Evolutionary conservation across 2,797 vertebrate genomes (phyloP).

Genomic region (Melanotaenia maccullochi): DNA sequence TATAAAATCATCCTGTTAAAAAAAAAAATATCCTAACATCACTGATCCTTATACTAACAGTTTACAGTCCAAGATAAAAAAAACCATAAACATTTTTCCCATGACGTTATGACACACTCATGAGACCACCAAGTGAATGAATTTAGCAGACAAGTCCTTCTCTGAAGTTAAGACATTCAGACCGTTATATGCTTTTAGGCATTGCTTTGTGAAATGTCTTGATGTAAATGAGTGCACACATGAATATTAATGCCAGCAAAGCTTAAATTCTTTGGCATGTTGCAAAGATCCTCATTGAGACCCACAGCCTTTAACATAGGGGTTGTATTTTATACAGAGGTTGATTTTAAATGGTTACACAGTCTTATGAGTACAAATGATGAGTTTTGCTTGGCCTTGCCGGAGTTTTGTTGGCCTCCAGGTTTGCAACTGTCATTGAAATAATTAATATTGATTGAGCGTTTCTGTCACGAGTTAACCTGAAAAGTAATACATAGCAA

Average conservation of each 20-base stretch:
- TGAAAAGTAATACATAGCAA: background rate
- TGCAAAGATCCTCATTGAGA: no score
- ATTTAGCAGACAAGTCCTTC: background rate
- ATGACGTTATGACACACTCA: background rate
- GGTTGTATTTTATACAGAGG: no score
- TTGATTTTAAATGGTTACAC: background rate
- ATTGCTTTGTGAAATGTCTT: background rate
- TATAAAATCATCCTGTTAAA: background rate
- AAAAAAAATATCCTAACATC: background rate
- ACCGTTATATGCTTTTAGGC: background rate
- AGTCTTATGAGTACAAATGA: background rate
- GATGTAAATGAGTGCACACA: no score
- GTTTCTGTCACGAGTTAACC: background rate
- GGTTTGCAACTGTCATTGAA: background rate
- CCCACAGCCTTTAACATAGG: background rate
- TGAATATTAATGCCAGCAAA: no score
- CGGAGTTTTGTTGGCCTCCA: background rate
- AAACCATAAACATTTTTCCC: no score
- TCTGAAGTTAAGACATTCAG: background rate
- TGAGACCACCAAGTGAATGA: background rate
- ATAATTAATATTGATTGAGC: constrained; percentile 3
- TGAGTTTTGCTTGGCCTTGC: background rate
- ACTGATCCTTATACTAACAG: background rate
- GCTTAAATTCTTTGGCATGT: no score
- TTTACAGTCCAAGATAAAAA: no score